Percentiles rank a stretch among this genome's conserved stretches.
These are phyloP conservation scores for Rousettus madagascariensis DNA, from an alignment of 2,797 vertebrate species.

Conservation along the genomic window DNA sequence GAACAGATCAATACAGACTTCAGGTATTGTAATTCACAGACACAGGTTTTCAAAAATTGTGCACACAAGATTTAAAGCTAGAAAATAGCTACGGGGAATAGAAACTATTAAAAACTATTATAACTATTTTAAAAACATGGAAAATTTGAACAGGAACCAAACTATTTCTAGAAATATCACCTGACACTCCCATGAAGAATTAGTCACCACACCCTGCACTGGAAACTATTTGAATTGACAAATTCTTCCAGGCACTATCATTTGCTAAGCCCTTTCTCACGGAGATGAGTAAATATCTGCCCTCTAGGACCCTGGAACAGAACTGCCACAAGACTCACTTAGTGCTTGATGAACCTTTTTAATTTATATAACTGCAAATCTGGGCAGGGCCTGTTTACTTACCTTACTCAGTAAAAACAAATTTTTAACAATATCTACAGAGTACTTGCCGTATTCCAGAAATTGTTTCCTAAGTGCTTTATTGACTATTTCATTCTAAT, in stretches of 20 bases:
- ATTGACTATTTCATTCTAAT: not conserved
- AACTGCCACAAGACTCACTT: not conserved
- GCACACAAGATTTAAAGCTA: not conserved
- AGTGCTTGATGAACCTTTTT: not conserved
- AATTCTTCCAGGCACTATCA: not conserved
- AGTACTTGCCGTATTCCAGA: not conserved
- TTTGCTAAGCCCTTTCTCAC: not conserved
- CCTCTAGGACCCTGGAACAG: not conserved
- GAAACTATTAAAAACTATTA: not conserved
- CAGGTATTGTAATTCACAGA: not conserved
- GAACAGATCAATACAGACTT: not conserved
- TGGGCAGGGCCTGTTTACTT: not conserved
- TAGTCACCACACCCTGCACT: not conserved
- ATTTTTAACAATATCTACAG: not conserved
- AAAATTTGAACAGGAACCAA: constrained; percentile 8
- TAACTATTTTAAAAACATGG: not conserved
- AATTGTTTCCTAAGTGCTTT: not conserved
- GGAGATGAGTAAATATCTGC: not conserved
- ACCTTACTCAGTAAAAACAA: not conserved
- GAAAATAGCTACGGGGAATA: not conserved
- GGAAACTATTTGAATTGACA: not conserved
- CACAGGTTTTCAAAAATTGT: not conserved
- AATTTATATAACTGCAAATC: not conserved
- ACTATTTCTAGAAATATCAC: constrained; percentile 16
- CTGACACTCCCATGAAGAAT: not conserved